Base-by-base conservation (phyloP, 2,113 vertebrate species). In the Pluvialis apricaria region DNA sequence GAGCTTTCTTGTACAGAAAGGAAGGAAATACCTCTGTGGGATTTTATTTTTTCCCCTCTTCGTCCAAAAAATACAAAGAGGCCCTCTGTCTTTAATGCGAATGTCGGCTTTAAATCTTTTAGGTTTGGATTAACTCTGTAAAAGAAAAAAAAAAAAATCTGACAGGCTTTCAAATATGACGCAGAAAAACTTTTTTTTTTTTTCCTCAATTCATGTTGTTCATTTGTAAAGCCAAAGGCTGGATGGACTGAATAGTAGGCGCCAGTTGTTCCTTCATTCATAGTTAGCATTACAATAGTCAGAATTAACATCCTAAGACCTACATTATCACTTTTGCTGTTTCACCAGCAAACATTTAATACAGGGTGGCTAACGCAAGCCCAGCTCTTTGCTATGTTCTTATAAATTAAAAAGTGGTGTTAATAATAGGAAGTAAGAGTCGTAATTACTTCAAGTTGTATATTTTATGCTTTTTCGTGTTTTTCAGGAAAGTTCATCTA, bases 91-190 rank as follows among this genome's bases (percentile, higher is more conserved):
- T 97, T 98, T 97, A 98, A 97, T 97, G 97, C 96, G 94, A 97
- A 98, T 98, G 98, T 98, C 97, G 90, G 98, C 98, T 99, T 98
- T 98, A 98, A 98, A 98, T 98, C 98, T 98, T 97, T 98, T 98
- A 98, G 98, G 97, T 98, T 98, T 98, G 97, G 98, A 98, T 98
- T 98, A 98, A 98, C 98, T 98, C 98, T 94, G 97, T 96, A 97
- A 96, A 98, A 97, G 96, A 87, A 97, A 82, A 97, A 97, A 98
- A 98, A 98, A 65, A 98, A 98, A 65, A 51, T 98, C 98, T 98
- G 98, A 98, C 98, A 98, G 98, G 97, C 98, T 98, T 99, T 99
- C 98, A 98, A 97, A 98, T 98, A 98, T 98, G 98, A 98, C 79
- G 88, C 96, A 98, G 97, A 97, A 98, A 98, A 97, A 96, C 88